Conservation (phyloP, 1,140 invertebrate genomes). For the Protaetia brevitarsis region DNA sequence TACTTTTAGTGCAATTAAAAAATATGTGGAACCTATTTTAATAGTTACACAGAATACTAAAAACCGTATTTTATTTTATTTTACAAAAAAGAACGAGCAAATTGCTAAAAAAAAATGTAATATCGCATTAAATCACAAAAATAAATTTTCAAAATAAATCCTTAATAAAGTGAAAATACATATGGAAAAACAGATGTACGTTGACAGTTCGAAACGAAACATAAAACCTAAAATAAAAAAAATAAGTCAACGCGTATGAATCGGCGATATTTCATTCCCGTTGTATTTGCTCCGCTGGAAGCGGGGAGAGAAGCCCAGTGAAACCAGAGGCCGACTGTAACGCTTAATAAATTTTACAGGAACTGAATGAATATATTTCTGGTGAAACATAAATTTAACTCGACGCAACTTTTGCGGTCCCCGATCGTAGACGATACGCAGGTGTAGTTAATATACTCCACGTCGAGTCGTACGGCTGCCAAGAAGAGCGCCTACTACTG, state of each 20-base stretch:
- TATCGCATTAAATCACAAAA: too few relatives aligned
- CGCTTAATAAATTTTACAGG: slow-evolving; percentile 21
- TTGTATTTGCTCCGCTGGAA: slow-evolving; percentile 3
- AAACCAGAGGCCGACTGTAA: slow-evolving; percentile 2
- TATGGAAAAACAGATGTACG: too few relatives aligned
- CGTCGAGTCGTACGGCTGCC: not conserved
- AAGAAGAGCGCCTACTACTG: not conserved
- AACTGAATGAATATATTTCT: slow-evolving; percentile 23
- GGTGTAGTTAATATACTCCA: slow-evolving; percentile 14
- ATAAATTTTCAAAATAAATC: too few relatives aligned
- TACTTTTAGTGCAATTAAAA: too few relatives aligned
- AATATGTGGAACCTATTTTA: too few relatives aligned
- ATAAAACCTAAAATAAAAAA: not conserved
- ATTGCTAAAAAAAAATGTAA: too few relatives aligned
- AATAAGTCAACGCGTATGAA: not conserved
- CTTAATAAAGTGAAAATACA: too few relatives aligned
- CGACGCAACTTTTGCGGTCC: slow-evolving; percentile 14
- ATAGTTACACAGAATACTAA: too few relatives aligned
- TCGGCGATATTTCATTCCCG: not conserved
- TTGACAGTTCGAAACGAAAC: not conserved
- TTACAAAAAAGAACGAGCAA: too few relatives aligned
- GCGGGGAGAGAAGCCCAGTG: not conserved
- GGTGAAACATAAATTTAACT: slow-evolving; percentile 22
- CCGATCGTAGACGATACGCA: slow-evolving; percentile 17
- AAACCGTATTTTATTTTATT: too few relatives aligned